phyloP scores from a whole-genome alignment of 2,888 invertebrate genomes.

The Tenthredo mesomela region DNA sequence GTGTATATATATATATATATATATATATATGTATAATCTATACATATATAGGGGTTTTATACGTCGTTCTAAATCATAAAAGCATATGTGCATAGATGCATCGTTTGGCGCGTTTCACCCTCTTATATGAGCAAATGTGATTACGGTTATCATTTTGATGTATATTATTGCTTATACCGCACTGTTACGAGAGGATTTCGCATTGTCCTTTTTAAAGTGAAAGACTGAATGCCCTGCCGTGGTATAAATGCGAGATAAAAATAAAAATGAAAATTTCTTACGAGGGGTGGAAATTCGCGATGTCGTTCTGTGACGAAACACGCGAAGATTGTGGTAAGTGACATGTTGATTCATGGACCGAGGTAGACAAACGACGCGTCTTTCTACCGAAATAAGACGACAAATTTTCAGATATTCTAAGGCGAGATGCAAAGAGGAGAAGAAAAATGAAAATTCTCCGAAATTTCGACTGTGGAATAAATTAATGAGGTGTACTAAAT shows the following conservation, averaged over 20 bases:
- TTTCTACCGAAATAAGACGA: neutral
- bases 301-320: slow-evolving; percentile 15
- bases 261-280: neutral
- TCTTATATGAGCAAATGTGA: neutral
- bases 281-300: neutral
- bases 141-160: slow-evolving; percentile 9
- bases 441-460: neutral
- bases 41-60: neutral
- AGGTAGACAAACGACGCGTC: slow-evolving; percentile 21
- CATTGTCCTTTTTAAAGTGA: neutral
- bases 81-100: neutral
- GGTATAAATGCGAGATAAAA: neutral
- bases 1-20: neutral
- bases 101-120: neutral
- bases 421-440: neutral
- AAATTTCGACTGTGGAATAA: neutral
- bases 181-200: neutral
- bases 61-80: neutral
- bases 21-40: neutral
- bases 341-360: slow-evolving; percentile 31
- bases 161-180: neutral
- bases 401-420: neutral
- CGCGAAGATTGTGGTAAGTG: slow-evolving; percentile 31
- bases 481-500: neutral
- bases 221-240: neutral